Evolutionary conservation across 1,140 invertebrate species (phyloP).

Genomic region (Hylaeus volcanicus): DNA sequence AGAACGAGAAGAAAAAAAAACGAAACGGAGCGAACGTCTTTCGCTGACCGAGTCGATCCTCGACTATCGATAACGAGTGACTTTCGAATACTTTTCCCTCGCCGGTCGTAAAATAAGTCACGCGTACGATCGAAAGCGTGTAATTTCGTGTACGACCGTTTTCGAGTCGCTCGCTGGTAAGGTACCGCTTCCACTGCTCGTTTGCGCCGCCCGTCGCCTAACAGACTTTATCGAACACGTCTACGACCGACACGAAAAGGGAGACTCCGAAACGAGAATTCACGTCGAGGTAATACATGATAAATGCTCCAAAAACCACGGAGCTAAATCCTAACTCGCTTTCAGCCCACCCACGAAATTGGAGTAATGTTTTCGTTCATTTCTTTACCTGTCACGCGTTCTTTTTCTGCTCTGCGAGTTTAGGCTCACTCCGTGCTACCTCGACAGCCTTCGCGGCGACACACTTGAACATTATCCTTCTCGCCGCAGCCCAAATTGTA

Average conservation of each 20-base stretch:
- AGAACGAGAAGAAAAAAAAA: neutral
- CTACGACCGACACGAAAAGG: neutral
- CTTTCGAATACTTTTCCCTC: constrained; percentile 5
- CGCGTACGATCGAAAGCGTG: constrained; percentile 37
- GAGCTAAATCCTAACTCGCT: neutral
- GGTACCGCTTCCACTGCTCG: constrained; percentile 28
- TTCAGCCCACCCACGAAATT: neutral
- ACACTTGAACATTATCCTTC: constrained; percentile 61
- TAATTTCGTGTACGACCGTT: constrained; percentile 27
- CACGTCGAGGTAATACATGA: no score
- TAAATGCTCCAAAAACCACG: neutral
- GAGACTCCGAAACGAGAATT: neutral
- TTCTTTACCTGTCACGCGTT: constrained; percentile 64
- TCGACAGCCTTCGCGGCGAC: constrained; percentile 48
- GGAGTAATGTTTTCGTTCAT: constrained; percentile 41
- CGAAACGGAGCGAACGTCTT: neutral
- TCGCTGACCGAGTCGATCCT: no score
- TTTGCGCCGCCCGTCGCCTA: constrained; percentile 16
- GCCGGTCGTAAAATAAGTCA: neutral
- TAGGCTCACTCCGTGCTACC: constrained; percentile 58
- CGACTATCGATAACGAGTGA: neutral
- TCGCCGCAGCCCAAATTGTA: constrained; percentile 17
- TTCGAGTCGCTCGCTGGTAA: constrained; percentile 20
- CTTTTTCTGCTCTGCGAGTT: constrained; percentile 43
- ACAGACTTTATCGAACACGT: constrained; percentile 2